A percentile compares a stretch with the other conserved stretches of the same genome.
phyloP scores from a whole-genome alignment of 2,113 vertebrate species.

The Cavia aperea region DNA sequence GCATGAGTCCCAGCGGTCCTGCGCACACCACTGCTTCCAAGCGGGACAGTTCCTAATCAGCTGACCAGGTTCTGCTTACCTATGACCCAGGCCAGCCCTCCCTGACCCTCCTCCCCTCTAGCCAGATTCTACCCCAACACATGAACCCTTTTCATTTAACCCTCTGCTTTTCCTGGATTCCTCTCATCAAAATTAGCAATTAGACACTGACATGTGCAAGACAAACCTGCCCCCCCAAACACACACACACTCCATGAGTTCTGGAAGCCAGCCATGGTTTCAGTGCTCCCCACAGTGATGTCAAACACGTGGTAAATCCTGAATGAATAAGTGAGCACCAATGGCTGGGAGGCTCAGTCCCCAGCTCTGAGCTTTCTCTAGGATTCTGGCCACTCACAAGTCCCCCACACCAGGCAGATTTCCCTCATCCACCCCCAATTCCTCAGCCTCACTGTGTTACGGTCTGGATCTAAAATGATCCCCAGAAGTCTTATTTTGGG shows the following conservation, averaged over 20 bases:
- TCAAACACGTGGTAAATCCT: not conserved
- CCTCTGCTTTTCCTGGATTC: not conserved
- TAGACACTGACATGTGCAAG: fast-evolving
- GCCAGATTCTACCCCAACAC: not conserved
- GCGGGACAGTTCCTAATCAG: fast-evolving
- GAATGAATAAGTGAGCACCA: not conserved
- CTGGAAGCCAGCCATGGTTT: not conserved
- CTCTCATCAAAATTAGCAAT: not conserved
- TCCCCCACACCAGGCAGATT: not conserved
- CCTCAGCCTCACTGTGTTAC: not conserved
- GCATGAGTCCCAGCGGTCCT: not conserved
- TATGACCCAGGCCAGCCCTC: not conserved
- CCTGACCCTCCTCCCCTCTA: too few relatives aligned
- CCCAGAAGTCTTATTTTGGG: not conserved
- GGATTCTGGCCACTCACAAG: not conserved
- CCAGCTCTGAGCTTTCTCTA: not conserved
- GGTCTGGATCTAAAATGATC: not conserved
- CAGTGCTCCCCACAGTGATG: not conserved
- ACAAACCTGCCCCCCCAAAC: not conserved
- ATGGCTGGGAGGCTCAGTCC: too few relatives aligned
- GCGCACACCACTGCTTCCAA: fast-evolving
- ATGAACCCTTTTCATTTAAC: not conserved
- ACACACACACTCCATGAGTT: not conserved
- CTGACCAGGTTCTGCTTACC: not conserved
- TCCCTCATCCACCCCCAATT: not conserved